These are phyloP conservation scores for Gambusia yucatana DNA, from an alignment of 2,797 vertebrate species.

Conservation along the genomic window DNA sequence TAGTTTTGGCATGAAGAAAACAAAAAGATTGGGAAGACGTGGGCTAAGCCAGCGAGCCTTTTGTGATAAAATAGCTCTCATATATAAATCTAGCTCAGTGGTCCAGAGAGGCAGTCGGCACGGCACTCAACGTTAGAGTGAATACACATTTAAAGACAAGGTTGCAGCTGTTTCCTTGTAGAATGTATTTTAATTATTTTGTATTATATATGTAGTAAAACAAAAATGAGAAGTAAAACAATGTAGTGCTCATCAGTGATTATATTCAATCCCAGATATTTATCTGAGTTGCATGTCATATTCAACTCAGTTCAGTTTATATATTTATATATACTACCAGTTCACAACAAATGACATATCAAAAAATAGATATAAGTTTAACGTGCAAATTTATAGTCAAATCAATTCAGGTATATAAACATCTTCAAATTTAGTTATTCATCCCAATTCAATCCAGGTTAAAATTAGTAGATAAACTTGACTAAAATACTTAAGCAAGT, in stretches of 20 bases:
- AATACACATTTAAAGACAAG: background rate
- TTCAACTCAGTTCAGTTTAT: background rate
- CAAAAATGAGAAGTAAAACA: background rate
- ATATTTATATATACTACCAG: background rate
- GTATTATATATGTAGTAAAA: background rate
- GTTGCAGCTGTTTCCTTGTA: background rate
- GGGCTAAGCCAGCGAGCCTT: background rate
- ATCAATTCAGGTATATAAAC: background rate
- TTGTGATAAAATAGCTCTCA: background rate
- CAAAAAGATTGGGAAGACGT: constrained; percentile 9
- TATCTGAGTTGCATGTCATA: background rate
- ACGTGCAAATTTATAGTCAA: background rate
- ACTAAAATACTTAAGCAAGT: no score
- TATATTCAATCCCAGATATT: background rate
- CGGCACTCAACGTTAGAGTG: background rate
- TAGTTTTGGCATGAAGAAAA: constrained; percentile 14
- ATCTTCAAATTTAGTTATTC: background rate
- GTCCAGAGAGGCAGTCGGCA: background rate
- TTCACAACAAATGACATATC: background rate
- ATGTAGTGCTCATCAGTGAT: background rate
- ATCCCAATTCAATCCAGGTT: background rate
- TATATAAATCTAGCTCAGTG: background rate
- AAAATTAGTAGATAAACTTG: background rate
- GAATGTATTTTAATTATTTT: background rate
- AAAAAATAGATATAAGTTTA: background rate